Evolutionary conservation across 2,797 vertebrate species (phyloP).

Genomic region (Sphenopsis melanotis): DNA sequence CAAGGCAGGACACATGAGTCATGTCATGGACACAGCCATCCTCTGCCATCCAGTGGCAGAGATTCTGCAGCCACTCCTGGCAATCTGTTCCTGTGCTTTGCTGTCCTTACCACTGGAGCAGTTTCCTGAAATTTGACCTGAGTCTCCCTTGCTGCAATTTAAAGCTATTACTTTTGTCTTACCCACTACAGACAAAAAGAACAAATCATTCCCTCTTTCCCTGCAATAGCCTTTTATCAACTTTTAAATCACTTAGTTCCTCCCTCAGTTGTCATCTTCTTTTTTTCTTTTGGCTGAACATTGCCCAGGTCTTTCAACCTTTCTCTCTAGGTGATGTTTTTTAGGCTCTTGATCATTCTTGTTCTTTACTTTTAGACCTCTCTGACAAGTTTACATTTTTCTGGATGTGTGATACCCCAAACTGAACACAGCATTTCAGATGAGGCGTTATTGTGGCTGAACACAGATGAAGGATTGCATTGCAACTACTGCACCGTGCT

Average conservation of each 20-base stretch:
- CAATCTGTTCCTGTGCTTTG: neutral
- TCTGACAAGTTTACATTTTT: neutral
- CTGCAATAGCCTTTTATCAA: constrained; percentile 53
- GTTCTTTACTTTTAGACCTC: constrained; percentile 5
- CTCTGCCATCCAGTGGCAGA: neutral
- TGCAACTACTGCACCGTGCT: neutral
- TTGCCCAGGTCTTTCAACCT: neutral
- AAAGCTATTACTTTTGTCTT: constrained; percentile 55
- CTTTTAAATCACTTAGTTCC: constrained; percentile 53
- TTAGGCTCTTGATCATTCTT: constrained; percentile 19
- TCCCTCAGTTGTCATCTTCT: neutral
- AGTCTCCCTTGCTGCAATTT: constrained; percentile 39
- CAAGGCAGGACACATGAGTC: neutral
- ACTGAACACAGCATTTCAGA: neutral
- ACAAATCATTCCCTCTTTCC: constrained; percentile 56
- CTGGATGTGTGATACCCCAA: neutral
- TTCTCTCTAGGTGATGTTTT: neutral
- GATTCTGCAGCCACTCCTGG: neutral
- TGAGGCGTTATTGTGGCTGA: neutral
- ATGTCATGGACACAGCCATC: neutral
- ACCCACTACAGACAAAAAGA: constrained; percentile 45
- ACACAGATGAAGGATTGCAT: neutral
- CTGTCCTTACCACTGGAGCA: neutral
- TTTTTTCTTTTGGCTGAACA: neutral
- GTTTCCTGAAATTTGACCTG: constrained; percentile 31